Evolutionary conservation across 2,888 invertebrate genomes (phyloP), one percentile per base, ranked within the genome.

Genomic region (Parnassius orleans): DNA sequence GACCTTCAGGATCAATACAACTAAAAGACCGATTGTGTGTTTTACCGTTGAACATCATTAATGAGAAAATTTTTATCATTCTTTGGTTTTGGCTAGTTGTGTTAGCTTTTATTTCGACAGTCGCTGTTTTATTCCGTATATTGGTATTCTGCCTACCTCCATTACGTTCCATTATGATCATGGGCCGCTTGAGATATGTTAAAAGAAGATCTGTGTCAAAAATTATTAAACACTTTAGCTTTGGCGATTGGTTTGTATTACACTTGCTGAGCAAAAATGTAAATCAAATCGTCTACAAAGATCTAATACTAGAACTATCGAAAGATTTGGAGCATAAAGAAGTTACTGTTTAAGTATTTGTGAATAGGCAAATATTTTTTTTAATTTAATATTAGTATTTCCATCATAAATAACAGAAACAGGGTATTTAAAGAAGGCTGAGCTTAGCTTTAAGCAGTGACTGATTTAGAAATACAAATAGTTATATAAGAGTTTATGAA

Each of bases 221-320:
- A 57, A 89, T 95, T 64, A 90, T 93, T 0, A 87, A 85, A 64
- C 82, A 83, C 60, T 87, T 94, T 51, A 90, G 92, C 60, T 94
- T 94, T 65, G 95, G 95, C 0, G 96, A 96, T 80, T 96, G 96
- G 95, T 96, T 96, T 80, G 78, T 97, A 46, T 83, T 97, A 10
- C 94, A 95, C 78, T 94, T 95, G 76, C 88, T 97, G 54, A 94
- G 95, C 63, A 95, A 95, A 75, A 97, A 97, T 80, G 93, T 96
- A 71, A 95, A 95, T 79, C 94, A 95, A 0, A 83, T 94, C 15
- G 85, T 95, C 57, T 95, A 93, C 78, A 92, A 93, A 67, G 95
- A 95, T 70, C 80, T 96, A 53, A 81, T 95, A 61, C 72, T 91
- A 54, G 92, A 93, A 66, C 78, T 94, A 53, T 85, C 87, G 42